Evolutionary conservation across 2,113 vertebrate species (phyloP).

Genomic region (Zosterops pallidus): DNA sequence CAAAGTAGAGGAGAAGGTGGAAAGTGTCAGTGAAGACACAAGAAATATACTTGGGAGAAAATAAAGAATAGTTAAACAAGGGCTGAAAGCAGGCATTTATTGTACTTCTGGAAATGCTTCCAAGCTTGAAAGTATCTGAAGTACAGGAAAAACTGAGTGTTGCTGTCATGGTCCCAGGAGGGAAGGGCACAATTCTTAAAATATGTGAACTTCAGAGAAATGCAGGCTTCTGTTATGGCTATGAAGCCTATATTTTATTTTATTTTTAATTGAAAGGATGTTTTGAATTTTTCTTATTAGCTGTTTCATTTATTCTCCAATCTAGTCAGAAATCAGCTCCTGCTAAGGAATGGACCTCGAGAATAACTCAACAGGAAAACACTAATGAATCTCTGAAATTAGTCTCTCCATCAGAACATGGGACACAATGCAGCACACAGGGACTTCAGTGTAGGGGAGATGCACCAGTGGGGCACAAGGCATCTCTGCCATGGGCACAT

Average conservation of each 20-base stretch:
- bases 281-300: conserved; percentile 35
- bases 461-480: rapidly evolving
- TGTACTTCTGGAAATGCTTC: not conserved
- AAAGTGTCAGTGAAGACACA: not conserved
- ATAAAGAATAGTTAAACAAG: not conserved
- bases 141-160: not conserved
- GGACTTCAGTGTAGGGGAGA: not conserved
- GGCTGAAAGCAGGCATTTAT: not conserved
- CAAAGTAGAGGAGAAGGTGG: not conserved
- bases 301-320: not conserved
- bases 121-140: not conserved
- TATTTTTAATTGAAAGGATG: conserved; percentile 30
- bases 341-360: not conserved
- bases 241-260: not conserved
- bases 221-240: not conserved
- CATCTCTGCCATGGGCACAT: not conserved
- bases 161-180: not conserved
- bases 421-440: not conserved
- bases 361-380: not conserved
- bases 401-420: not conserved
- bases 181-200: not conserved
- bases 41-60: not conserved
- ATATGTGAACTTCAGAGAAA: not conserved
- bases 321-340: not conserved
- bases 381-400: not conserved